Evolutionary conservation across 2,113 vertebrate genomes (phyloP).

Genomic region (Vanacampus margaritifer): DNA sequence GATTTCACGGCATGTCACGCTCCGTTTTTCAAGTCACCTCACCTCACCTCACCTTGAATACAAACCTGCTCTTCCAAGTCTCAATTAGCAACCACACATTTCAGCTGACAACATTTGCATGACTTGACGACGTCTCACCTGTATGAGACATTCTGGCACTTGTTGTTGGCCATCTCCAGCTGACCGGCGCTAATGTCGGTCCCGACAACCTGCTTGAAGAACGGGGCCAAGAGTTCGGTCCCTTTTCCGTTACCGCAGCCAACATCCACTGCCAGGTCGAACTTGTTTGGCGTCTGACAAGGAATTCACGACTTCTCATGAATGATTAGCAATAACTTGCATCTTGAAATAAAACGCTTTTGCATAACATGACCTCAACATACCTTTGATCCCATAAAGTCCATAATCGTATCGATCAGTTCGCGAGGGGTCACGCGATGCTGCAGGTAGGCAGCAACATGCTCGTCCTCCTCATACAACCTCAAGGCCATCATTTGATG

Average conservation of each 20-base stretch:
- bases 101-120: neutral
- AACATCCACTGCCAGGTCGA: slow-evolving; percentile 71
- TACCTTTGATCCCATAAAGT: slow-evolving; percentile 70
- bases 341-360: neutral
- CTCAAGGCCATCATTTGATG: slow-evolving; percentile 62
- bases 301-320: neutral
- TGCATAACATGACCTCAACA: neutral
- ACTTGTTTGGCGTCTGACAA: slow-evolving; percentile 42
- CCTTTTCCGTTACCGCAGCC: slow-evolving; percentile 80
- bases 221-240: slow-evolving; percentile 61
- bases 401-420: slow-evolving; percentile 57
- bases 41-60: too few relatives aligned
- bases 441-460: slow-evolving; percentile 66
- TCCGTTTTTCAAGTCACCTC: too few relatives aligned
- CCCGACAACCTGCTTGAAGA: slow-evolving; percentile 73
- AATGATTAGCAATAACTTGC: neutral
- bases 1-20: too few relatives aligned
- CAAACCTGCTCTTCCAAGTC: too few relatives aligned
- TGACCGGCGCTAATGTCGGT: slow-evolving; percentile 75
- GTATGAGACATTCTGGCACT: slow-evolving; percentile 67
- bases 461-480: slow-evolving; percentile 68
- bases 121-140: slow-evolving; percentile 56
- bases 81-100: neutral
- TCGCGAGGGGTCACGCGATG: slow-evolving; percentile 63
- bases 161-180: slow-evolving; percentile 57